Conservation (phyloP, 2,113 vertebrate genomes). For the Perccottus glenii region DNA sequence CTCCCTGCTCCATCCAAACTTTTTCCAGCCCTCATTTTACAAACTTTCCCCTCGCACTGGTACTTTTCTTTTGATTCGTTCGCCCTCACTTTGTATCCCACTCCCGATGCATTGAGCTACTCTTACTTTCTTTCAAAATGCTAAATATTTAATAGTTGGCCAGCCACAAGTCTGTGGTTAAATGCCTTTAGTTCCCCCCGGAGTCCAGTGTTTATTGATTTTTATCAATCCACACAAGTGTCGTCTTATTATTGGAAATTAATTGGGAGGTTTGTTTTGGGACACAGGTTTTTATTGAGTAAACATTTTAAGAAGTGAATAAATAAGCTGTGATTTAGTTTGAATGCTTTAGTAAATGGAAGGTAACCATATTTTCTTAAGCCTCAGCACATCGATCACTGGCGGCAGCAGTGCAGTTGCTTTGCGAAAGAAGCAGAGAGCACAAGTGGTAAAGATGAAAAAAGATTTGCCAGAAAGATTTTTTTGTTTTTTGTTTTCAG, state of each 20-base stretch:
- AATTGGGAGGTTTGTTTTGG: slow-evolving; percentile 7
- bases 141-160: slow-evolving; percentile 64
- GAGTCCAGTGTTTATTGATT: slow-evolving; percentile 45
- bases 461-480: slow-evolving; percentile 2
- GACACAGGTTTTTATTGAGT: not conserved
- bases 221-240: slow-evolving; percentile 21
- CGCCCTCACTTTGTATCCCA: slow-evolving; percentile 9
- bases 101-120: slow-evolving; percentile 8
- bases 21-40: slow-evolving; percentile 22
- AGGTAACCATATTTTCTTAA: slow-evolving; percentile 15
- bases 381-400: slow-evolving; percentile 29
- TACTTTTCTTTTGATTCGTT: slow-evolving; percentile 7
- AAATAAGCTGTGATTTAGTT: slow-evolving; percentile 13
- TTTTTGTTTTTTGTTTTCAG: too few species aligned
- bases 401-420: slow-evolving; percentile 19
- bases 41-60: slow-evolving; percentile 25
- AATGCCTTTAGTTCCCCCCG: slow-evolving; percentile 28
- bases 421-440: not conserved
- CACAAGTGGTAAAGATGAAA: slow-evolving; percentile 21
- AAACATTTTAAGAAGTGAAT: not conserved
- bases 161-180: slow-evolving; percentile 56
- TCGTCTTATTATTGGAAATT: not conserved
- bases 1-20: slow-evolving; percentile 21
- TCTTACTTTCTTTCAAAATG: slow-evolving; percentile 30
- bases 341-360: slow-evolving; percentile 5